Base-by-base conservation (phyloP, 2,113 vertebrate genomes). In the Catharus bicknelli region DNA sequence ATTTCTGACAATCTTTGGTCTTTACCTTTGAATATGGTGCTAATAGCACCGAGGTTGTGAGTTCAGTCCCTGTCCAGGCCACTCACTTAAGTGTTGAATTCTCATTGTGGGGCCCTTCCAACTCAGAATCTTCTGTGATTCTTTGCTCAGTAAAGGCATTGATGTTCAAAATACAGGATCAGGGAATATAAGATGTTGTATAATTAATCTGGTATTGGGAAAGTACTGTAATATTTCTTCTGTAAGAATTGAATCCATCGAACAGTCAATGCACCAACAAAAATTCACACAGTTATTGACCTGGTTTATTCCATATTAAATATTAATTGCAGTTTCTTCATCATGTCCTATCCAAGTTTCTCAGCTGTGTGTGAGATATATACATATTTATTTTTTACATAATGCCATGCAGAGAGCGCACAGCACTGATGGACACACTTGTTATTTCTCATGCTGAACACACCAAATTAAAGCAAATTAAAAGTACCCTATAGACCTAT, bases 281-380 rank as follows among this genome's bases (percentile, higher is more conserved):
- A 91, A 88, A 57, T 30, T 75, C 62, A 47, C 43, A 34, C 1
- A 29, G 13, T 22, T 87, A 88, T 90, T 78, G 83, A 88, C 84
- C 64, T 81, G 79, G 47, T 95, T 90, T 90, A 70, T 91, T 93
- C 34, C 11, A 25, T 78, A 55, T 91, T 83, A 91, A 94, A 86
- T 93, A 89, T 88, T 90, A 93, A 91, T 69, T 47, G 30, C 55
- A 78, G n/a, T 86, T 90, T 64, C 83, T 91, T 66, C 54, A 79
- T 77, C 48, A 32, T 32, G 48, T 64, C 25, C 36, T 53, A 7
- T 48, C 76, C 78, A 94, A 68, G 21, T 55, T 90, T 74, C 72
- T 40, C 40, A 86, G 40, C 48, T 86, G 40, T 42, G 43, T 78
- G n/a, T 91, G 72, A 83, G n/a, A 70, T 74, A 22, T 12, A 47